phyloP scores from a whole-genome alignment of 2,113 vertebrate genomes.

The Strix uralensis region DNA sequence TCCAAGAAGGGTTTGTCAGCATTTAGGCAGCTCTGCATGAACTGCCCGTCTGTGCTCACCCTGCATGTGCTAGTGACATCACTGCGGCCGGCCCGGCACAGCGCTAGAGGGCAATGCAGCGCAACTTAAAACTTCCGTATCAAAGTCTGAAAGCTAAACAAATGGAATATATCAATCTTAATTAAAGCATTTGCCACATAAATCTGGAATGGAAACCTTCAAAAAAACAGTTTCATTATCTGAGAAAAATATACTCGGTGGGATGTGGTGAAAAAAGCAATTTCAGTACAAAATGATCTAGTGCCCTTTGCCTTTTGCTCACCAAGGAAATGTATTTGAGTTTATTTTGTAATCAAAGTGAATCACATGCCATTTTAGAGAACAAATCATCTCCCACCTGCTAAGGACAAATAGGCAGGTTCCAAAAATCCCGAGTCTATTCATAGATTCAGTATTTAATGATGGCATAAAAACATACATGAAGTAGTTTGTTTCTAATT shows the following conservation, averaged over 20 bases:
- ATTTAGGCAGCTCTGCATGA: neutral
- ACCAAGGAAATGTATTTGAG: neutral
- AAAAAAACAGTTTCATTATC: neutral
- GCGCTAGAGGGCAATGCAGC: conserved; percentile 75
- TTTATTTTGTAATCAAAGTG: neutral
- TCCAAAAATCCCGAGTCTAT: neutral
- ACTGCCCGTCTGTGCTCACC: neutral
- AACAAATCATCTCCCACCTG: neutral
- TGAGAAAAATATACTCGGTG: neutral
- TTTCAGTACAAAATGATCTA: neutral
- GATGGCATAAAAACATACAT: neutral
- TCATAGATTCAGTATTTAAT: neutral
- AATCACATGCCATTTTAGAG: neutral
- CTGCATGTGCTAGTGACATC: conserved; percentile 65
- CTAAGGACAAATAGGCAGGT: neutral
- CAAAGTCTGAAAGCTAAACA: neutral
- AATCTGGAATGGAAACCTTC: neutral
- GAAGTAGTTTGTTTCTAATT: neutral
- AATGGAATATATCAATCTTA: neutral
- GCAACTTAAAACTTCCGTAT: conserved; percentile 7
- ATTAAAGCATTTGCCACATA: neutral
- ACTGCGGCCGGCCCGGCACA: conserved; percentile 49
- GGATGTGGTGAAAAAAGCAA: neutral
- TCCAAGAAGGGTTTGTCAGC: conserved; percentile 53
- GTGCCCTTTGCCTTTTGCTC: neutral